These are phyloP conservation scores for Nestor notabilis DNA, from an alignment of 2,113 vertebrate species.

Conservation along the genomic window DNA sequence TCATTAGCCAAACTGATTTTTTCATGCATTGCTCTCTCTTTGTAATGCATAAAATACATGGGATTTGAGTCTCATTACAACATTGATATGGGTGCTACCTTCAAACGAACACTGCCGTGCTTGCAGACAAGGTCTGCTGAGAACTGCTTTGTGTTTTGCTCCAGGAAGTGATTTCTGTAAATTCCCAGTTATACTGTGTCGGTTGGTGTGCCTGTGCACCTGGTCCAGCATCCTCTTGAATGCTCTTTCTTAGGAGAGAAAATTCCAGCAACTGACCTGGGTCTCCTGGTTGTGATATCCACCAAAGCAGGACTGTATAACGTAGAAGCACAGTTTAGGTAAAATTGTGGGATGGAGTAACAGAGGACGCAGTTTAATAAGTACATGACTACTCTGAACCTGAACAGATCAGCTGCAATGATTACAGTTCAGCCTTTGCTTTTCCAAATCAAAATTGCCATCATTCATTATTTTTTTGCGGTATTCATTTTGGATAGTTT, in stretches of 20 bases:
- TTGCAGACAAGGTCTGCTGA: rapidly evolving
- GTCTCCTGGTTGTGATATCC: neutral
- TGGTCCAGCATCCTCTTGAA: no score
- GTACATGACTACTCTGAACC: neutral
- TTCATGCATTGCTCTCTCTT: conserved; percentile 78
- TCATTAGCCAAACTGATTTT: conserved; percentile 79
- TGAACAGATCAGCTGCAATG: neutral
- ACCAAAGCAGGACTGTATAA: no score
- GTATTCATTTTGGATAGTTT: neutral
- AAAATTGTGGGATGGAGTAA: neutral
- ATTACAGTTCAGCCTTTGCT: neutral
- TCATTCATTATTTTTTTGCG: neutral
- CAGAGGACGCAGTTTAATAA: neutral
- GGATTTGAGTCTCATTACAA: conserved; percentile 82
- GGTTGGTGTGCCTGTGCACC: neutral
- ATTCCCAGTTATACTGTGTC: rapidly evolving
- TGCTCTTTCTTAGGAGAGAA: neutral
- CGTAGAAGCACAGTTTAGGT: rapidly evolving
- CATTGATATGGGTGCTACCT: conserved; percentile 77
- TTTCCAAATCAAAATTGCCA: neutral
- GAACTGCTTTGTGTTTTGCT: neutral
- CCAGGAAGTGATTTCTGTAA: neutral
- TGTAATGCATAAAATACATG: conserved; percentile 84
- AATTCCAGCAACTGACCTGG: neutral
- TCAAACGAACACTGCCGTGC: conserved; percentile 29